Evolutionary conservation across 35 echinoderm and acorn worm genomes (phyloP), one percentile per base, ranked within the genome.

Genomic region (Stichopus chloronotus): DNA sequence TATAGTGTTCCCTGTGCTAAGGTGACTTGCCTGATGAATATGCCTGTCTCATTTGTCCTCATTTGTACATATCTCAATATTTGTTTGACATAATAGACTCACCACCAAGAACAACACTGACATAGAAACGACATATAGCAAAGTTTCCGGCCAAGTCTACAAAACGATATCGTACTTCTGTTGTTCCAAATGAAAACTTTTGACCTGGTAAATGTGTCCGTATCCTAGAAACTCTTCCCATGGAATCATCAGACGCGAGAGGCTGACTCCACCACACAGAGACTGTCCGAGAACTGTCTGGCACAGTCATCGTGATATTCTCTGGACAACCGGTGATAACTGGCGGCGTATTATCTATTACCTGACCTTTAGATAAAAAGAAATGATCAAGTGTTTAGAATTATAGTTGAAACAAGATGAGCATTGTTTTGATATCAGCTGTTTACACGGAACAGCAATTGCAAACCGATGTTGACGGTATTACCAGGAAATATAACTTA

Each of bases 121-220:
- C 79, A 81, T 81, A 30, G 25, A 81, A 81, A 16, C 53, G 23
- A 81, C 79, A 81, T 30, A 81, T 81, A 9, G 79, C 79, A 30
- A 54, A 24, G 79, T 81, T 81, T 81, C 79, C 79, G 5, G 79
- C 16, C 14, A 5, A 14, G 14, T 81, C 79, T 4, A 52, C 21
- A 53, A 81, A 81, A 52, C 9, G 25, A 81, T 81, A 81, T 8
- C 21, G 23, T 30, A 81, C 79, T 52, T 43, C 21, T 9, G 79
- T 81, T 54, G 22, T 81, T 25, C 79, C 79, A 81, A 81, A 13
- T 81, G 25, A 30, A 81, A 81, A 81, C 25, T 8, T 81, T 7
- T 25, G 53, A 14, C 79, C 79, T 52, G 79, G 79, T 54, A 81
- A 81, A 81, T 81, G 79, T 14, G 79, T 52, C 23, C 22, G 25